Base-by-base conservation (phyloP, 2,888 invertebrate genomes). In the Carcina quercana region DNA sequence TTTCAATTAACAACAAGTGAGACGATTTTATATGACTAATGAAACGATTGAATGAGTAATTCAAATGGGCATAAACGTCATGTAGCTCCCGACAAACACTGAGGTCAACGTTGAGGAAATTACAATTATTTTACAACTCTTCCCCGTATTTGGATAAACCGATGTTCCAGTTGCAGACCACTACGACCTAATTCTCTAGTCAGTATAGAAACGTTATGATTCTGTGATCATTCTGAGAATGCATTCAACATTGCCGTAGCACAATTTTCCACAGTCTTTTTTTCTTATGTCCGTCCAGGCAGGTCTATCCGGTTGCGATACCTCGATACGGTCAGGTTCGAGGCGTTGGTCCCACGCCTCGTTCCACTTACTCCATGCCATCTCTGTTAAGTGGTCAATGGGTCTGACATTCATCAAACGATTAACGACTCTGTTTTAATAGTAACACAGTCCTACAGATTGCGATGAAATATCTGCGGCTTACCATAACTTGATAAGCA, bases 311-410 rank as follows among this genome's bases (percentile, higher is more conserved):
- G 80, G 82, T 79, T 71, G 56, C 68, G 71, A 76, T 73, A 76
- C 68, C 78, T 78, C 73, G 65, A 75, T 78, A 78, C 74, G 70
- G 73, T 70, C 75, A 76, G 76, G 67, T 73, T 71, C 67, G 71
- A 69, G 61, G 61, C 62, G 59, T 50, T 61, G 63, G 67, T 70
- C 70, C 72, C 75, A 72, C 71, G 69, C 66, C 72, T 63, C 59
- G 70, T 66, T 71, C 69, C 64, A 75, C 71, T 71, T 70, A 73
- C 56, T 64, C 30, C 27, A 32, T 60, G 59, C 47, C 52, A 61
- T 53, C 56, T 53, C 54, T 56, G 56, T 48, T 35, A 33, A 53
- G 42, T 57, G 61, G 54, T 59, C 52, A 63, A 44, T 60, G 35
- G 55, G 57, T 38, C 55, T 59, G 50, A 51, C 50, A 50, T 43